These are phyloP conservation scores for Stegostoma tigrinum DNA, from an alignment of 2,113 vertebrate genomes.

Conservation along the genomic window DNA sequence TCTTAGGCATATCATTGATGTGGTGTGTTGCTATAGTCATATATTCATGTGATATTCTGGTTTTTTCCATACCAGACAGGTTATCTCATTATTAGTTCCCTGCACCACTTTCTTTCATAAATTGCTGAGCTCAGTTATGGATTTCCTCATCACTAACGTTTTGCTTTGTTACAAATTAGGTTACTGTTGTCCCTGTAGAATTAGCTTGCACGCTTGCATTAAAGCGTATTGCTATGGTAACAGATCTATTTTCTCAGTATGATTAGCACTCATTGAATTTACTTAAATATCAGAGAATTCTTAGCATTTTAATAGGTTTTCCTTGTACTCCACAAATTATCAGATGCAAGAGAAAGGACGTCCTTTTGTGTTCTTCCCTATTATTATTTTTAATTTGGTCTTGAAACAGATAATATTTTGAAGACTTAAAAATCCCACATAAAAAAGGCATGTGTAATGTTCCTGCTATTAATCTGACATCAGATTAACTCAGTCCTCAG, in stretches of 20 bases:
- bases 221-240: not conserved
- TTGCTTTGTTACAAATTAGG: not conserved
- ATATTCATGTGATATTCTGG: not conserved
- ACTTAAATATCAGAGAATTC: not conserved
- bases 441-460: not conserved
- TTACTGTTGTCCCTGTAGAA: slow-evolving; percentile 15
- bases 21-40: not conserved
- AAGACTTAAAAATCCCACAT: not conserved
- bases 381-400: not conserved
- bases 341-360: not conserved
- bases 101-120: not conserved
- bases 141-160: slow-evolving; percentile 17
- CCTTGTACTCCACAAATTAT: not conserved
- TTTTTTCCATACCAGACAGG: not conserved
- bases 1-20: not conserved
- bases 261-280: not conserved
- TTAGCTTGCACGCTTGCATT: not conserved
- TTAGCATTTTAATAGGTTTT: not conserved
- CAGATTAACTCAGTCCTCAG: not conserved
- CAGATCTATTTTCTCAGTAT: not conserved
- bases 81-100: slow-evolving; percentile 4
- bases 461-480: not conserved
- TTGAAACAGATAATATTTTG: not conserved
- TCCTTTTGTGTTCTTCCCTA: not conserved
- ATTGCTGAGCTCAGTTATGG: not conserved